Evolutionary conservation across 1,140 invertebrate genomes (phyloP).

Genomic region (Nymphalis io): DNA sequence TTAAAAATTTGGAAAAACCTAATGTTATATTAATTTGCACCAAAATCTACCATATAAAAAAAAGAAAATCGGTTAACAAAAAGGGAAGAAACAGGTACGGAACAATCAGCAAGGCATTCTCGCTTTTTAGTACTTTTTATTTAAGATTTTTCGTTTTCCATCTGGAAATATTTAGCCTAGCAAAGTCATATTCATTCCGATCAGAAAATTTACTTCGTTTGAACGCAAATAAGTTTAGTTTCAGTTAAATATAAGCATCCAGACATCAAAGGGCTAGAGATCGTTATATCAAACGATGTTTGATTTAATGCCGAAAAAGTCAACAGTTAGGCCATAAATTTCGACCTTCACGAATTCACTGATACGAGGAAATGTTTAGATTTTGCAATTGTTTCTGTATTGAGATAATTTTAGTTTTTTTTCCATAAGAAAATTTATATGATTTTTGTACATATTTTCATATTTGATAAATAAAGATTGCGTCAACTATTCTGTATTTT

Average conservation of each 20-base stretch:
- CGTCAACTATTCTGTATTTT: no score
- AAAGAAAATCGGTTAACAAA: no score
- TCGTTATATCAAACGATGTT: slow-evolving; percentile 5
- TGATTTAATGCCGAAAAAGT: slow-evolving; percentile 8
- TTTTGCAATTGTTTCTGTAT: not conserved
- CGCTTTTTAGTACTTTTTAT: no score
- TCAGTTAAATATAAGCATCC: not conserved
- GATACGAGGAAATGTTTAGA: not conserved
- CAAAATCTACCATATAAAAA: no score
- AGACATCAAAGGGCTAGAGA: not conserved
- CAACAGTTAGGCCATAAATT: not conserved
- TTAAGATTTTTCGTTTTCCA: not conserved
- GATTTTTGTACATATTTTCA: no score
- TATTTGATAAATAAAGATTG: not conserved
- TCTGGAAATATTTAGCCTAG: slow-evolving; percentile 1
- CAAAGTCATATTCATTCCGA: not conserved
- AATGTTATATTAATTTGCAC: no score
- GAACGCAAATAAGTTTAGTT: slow-evolving; percentile 11
- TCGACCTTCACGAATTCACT: not conserved
- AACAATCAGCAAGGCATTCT: no score
- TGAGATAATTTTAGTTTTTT: not conserved
- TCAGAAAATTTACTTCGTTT: not conserved
- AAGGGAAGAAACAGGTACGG: no score
- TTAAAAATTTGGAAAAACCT: no score
- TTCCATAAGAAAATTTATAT: not conserved